phyloP scores from a whole-genome alignment of 2,888 invertebrate genomes.

The Isoperla grammatica region DNA sequence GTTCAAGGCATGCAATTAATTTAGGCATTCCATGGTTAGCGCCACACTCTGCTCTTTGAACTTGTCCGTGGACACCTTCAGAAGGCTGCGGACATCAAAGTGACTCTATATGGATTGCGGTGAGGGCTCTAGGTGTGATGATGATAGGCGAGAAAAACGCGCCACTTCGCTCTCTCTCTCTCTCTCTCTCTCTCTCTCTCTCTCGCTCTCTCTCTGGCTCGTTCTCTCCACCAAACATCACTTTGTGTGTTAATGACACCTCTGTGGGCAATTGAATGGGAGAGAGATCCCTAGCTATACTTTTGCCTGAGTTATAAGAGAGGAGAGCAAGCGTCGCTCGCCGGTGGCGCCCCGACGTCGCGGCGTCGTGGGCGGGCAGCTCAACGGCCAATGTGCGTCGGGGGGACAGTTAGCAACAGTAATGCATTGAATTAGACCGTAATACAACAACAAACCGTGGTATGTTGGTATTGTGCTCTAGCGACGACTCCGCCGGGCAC shows the following conservation, averaged over 20 bases:
- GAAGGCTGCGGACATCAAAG: too few species aligned
- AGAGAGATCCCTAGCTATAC: conserved; percentile 21
- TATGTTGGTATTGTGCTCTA: conserved; percentile 27
- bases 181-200: too few species aligned
- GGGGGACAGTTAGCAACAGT: conserved; percentile 47
- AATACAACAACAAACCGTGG: conserved; percentile 42
- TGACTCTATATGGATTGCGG: too few species aligned
- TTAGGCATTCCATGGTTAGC: too few species aligned
- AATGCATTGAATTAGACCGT: conserved; percentile 57
- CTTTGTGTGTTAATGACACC: conserved; percentile 30
- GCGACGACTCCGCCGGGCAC: conserved; percentile 14
- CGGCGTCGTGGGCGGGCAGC: conserved; percentile 25
- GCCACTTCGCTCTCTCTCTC: not conserved
- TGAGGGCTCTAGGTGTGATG: not conserved
- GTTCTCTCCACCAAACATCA: conserved; percentile 19
- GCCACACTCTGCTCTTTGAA: too few species aligned
- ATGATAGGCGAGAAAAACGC: not conserved
- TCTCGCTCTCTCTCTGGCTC: too few species aligned
- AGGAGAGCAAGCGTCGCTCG: conserved; percentile 1
- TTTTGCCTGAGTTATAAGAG: conserved; percentile 19
- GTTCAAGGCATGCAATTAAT: too few species aligned
- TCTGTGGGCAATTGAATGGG: conserved; percentile 28
- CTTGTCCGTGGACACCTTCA: too few species aligned
- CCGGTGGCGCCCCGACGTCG: conserved; percentile 25
- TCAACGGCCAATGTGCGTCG: conserved; percentile 41